Conservation (phyloP, 2,113 vertebrate species). For the Physeter macrocephalus region DNA sequence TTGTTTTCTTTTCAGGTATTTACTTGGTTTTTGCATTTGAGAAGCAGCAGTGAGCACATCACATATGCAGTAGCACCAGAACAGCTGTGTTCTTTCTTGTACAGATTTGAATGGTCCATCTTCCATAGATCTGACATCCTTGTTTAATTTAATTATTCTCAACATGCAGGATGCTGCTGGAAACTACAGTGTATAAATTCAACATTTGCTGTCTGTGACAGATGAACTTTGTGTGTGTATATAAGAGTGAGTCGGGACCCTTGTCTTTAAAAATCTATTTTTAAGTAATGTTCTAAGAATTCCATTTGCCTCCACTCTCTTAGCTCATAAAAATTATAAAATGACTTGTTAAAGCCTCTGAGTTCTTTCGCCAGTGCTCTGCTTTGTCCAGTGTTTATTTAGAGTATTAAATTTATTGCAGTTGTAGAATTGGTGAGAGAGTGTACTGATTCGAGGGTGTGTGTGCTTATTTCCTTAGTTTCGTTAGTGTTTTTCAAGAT, state of each 20-base stretch:
- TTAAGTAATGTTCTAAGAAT: slow-evolving; percentile 59
- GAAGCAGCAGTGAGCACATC: slow-evolving; percentile 82
- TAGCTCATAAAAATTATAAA: slow-evolving; percentile 45
- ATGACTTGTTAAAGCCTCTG: slow-evolving; percentile 31
- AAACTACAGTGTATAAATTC: slow-evolving; percentile 68
- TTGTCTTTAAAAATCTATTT: slow-evolving; percentile 77
- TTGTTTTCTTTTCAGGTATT: slow-evolving; percentile 84
- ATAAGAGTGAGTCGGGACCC: slow-evolving; percentile 71
- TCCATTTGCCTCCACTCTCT: slow-evolving; percentile 47
- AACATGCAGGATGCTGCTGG: slow-evolving; percentile 73
- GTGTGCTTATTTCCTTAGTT: slow-evolving; percentile 57
- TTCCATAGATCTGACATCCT: slow-evolving; percentile 71
- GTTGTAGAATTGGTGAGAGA: slow-evolving; percentile 34
- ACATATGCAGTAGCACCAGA: slow-evolving; percentile 4
- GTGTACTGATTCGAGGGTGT: background rate
- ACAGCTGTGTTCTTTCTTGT: slow-evolving; percentile 38
- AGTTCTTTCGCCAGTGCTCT: slow-evolving; percentile 49
- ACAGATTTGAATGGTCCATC: slow-evolving; percentile 56
- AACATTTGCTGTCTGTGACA: slow-evolving; percentile 82
- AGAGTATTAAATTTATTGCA: slow-evolving; percentile 42
- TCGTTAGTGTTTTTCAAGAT: slow-evolving; percentile 69
- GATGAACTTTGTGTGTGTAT: slow-evolving; percentile 67
- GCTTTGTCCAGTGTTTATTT: slow-evolving; percentile 56
- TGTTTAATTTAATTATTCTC: slow-evolving; percentile 72
- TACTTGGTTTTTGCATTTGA: slow-evolving; percentile 97